Evolutionary conservation across 2,797 vertebrate genomes (phyloP).

Genomic region (Eulemur coronatus): DNA sequence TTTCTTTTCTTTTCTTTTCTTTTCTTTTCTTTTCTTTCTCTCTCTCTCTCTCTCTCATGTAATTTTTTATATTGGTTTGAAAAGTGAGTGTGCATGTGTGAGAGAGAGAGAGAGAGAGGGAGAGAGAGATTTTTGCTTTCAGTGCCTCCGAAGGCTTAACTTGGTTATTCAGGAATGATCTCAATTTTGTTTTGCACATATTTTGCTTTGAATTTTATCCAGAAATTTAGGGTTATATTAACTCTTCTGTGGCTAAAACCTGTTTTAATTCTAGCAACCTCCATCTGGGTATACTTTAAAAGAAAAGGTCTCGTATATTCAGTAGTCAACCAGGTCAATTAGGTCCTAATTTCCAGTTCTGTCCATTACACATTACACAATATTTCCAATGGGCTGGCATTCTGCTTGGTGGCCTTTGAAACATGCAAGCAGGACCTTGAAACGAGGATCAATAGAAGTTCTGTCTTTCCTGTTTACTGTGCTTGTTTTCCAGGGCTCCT

Average conservation of each 20-base stretch:
- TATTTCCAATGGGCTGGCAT: not conserved
- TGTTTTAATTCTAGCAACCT: slow-evolving; percentile 28
- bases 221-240: slow-evolving; percentile 55
- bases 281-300: not conserved
- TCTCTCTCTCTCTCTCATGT: not conserved
- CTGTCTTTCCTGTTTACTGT: slow-evolving; percentile 74
- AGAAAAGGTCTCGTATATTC: not conserved
- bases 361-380: not conserved
- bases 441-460: slow-evolving; percentile 56
- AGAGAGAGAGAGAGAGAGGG: not conserved
- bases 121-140: not conserved
- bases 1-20: too few relatives aligned
- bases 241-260: slow-evolving; percentile 29
- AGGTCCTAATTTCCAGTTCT: not conserved
- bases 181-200: slow-evolving; percentile 78
- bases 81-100: not conserved
- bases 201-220: slow-evolving; percentile 55
- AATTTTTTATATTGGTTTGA: not conserved
- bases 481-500: slow-evolving; percentile 29
- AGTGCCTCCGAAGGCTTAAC: slow-evolving; percentile 48
- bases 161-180: slow-evolving; percentile 74
- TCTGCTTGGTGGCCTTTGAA: not conserved
- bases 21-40: too few relatives aligned
- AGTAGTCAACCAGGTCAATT: not conserved
- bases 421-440: slow-evolving; percentile 52